These are phyloP conservation scores for Psilopogon haemacephalus DNA, from an alignment of 2,113 vertebrate genomes.

Conservation along the genomic window DNA sequence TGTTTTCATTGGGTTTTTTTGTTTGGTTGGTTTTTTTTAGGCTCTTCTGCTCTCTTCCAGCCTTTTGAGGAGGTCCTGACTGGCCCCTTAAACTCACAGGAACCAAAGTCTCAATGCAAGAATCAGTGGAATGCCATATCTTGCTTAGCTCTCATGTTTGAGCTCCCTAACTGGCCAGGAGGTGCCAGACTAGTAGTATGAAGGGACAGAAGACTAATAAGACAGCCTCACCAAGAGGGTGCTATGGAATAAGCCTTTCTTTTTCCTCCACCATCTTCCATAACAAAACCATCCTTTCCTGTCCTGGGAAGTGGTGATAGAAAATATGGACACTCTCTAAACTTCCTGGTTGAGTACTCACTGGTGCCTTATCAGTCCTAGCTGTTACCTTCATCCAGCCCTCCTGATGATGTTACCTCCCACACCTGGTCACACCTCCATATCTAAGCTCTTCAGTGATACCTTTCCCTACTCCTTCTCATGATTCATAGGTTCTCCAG, in stretches of 20 bases:
- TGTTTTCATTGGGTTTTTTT: slow-evolving; percentile 9
- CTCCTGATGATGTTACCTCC: not conserved
- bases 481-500: rapidly evolving
- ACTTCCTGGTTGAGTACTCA: not conserved
- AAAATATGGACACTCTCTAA: not conserved
- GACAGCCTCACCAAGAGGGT: not conserved
- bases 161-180: not conserved
- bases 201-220: not conserved
- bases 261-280: not conserved
- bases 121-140: not conserved
- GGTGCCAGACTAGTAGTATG: not conserved
- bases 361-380: not conserved
- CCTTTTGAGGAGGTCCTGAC: not conserved
- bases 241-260: not conserved
- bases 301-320: not conserved
- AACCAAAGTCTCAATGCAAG: not conserved
- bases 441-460: not conserved
- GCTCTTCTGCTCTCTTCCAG: slow-evolving; percentile 36
- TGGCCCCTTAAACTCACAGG: not conserved
- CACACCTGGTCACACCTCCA: rapidly evolving
- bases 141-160: not conserved
- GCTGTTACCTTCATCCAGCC: not conserved
- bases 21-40: slow-evolving; percentile 5
- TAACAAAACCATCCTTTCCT: not conserved
- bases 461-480: not conserved